Evolutionary conservation across 2,113 vertebrate species (phyloP), one percentile per base, ranked within the genome.

Genomic region (Verasper variegatus): DNA sequence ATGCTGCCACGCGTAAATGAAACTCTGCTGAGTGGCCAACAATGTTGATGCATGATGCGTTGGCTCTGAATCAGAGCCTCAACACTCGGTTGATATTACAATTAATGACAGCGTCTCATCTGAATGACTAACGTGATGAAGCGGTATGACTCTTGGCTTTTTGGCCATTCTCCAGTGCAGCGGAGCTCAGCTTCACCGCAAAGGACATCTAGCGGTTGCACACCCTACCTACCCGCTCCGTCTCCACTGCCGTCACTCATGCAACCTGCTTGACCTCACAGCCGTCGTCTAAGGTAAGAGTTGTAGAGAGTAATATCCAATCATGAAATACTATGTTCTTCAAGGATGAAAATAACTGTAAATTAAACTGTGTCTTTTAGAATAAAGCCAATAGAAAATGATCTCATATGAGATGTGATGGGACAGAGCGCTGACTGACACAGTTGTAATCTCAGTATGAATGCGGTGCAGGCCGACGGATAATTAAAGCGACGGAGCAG

Each of bases 401-500:
- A 83, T 88, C 85, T 86, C 61, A 77, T 83, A 67, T 87, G 65
- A 87, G 78, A 84, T 73, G 55, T 80, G 82, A 79, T 49, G 68
- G 78, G 81, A 89, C 78, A 67, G 74, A 78, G 81, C 76, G 65
- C 82, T 80, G 90, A 86, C 65, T 83, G 87, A 78, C 81, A 86
- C 76, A 49, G 89, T 78, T 18, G 14, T 84, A 88, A 81, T 93
- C 88, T 86, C 88, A 74, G 80, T 56, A 78, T 63, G 82, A 74
- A 67, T 20, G 64, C 37, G 78, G 56, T 72, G 91, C 70, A 66
- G 68, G 47, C 72, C 73, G 72, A 67, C 69, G 81, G 92, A 90
- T 94, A 94, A 95, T 92, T 90, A 93, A 88, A 80, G 83, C 78
- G 84, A 83, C 84, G 84, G 78, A 76, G 93, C 85, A 83, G 81